phyloP scores from a whole-genome alignment of 2,113 vertebrate species.

The Myotis yumanensis region DNA sequence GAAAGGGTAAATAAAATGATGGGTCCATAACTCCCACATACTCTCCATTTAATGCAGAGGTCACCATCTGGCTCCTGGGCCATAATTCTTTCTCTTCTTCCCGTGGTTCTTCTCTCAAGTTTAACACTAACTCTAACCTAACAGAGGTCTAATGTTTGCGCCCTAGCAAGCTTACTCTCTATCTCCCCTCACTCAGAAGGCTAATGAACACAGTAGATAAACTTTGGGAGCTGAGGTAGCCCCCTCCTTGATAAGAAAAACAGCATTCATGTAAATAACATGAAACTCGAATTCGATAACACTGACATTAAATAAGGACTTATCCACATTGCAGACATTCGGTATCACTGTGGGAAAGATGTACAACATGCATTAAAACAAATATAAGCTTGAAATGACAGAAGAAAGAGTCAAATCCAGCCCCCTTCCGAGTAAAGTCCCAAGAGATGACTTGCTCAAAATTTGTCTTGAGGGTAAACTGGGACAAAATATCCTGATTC shows the following conservation, averaged over 20 bases:
- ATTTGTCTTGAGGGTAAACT: background rate
- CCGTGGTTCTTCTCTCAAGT: background rate
- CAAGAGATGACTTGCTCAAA: background rate
- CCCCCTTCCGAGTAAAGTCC: background rate
- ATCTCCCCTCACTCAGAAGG: background rate
- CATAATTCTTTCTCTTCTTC: background rate
- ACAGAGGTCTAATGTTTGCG: background rate
- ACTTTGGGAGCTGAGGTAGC: background rate
- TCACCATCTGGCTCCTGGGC: too few species aligned
- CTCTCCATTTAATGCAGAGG: too few species aligned
- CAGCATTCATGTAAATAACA: background rate
- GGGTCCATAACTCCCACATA: background rate
- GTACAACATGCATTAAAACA: background rate
- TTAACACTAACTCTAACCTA: background rate
- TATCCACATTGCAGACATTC: background rate
- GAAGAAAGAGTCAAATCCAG: background rate
- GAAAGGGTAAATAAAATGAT: background rate
- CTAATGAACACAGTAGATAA: background rate
- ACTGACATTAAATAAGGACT: background rate
- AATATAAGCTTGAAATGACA: background rate
- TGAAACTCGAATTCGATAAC: background rate
- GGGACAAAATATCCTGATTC: background rate
- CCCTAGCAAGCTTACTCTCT: background rate
- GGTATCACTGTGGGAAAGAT: background rate
- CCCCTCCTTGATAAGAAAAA: constrained; percentile 1